Base-by-base conservation (phyloP, 2,888 invertebrate species). In the Danaus chrysippus region DNA sequence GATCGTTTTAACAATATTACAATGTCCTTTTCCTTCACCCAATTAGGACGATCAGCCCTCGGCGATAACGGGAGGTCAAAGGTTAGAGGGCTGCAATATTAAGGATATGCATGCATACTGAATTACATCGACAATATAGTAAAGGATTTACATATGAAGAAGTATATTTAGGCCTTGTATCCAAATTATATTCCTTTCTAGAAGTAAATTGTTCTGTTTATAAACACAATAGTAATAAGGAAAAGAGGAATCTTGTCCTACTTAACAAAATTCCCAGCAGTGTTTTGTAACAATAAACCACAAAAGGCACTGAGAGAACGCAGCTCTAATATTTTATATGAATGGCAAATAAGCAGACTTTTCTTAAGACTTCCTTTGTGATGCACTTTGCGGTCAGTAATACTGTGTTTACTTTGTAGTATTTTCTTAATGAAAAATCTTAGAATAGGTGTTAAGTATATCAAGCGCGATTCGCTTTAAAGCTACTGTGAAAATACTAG, bases 1-100 rank as follows among this genome's bases (percentile, higher is more conserved):
- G 17, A 49, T 49, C 49, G 49, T 49, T 49, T 49, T 49, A 49
- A 49, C 49, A 49, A 49, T 49, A 49, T 49, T 49, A 49, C 49
- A 49, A 49, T 49, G 49, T 49, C 49, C 49, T 49, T 49, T 49
- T 49, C 49, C 49, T 49, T n/a, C 49, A 64, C 64, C 64, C 64
- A 66, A 66, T 66, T 66, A 66, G 61, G 59, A 44, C 49, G 49
- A 49, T 17, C 49, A 58, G 62, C 54, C 17, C 46, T 44, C 43
- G 49, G 65, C 58, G 61, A 59, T 64, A 62, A 57, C 59, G 57
- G 62, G 64, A 66, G 66, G 64, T 62, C 59, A 61, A 59, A 64
- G 62, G 62, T 58, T 59, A 61, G 58, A 62, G 66, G 66, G 66
- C 41, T 52, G 66, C 17, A 49, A 49, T 15, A 49, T 49, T 49